phyloP scores from a whole-genome alignment of 2,888 invertebrate genomes.

The Cantharis nigra region DNA sequence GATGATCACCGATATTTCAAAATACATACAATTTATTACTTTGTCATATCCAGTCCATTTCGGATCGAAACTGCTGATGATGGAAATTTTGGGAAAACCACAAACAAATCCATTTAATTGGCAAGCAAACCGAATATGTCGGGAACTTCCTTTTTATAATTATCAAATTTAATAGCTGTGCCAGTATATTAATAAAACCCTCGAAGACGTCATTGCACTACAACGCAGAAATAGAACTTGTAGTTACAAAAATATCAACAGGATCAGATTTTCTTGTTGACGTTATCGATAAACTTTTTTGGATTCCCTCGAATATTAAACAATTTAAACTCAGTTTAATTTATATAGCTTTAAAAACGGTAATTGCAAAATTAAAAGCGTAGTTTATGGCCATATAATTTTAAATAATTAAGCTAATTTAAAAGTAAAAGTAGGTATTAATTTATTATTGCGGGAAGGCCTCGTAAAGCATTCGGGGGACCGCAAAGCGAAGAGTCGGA shows the following conservation, averaged over 20 bases:
- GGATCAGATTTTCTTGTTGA: neutral
- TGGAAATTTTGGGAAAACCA: no score
- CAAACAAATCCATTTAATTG: no score
- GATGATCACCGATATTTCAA: neutral
- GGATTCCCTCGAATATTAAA: neutral
- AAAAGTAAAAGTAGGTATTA: neutral
- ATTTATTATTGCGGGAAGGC: no score
- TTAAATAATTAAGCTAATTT: neutral
- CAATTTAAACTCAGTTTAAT: neutral
- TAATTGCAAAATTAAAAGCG: neutral
- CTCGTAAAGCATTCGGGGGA: no score
- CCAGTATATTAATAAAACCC: neutral
- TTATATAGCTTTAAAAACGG: neutral
- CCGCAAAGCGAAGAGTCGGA: no score
- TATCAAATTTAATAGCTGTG: neutral
- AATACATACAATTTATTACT: neutral
- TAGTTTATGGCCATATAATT: neutral
- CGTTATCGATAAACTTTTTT: neutral
- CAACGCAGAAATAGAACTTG: neutral
- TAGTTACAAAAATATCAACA: neutral
- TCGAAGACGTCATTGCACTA: neutral
- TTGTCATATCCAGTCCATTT: neutral
- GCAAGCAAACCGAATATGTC: no score
- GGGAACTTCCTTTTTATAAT: neutral
- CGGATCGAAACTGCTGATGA: no score